Evolutionary conservation across 2,888 invertebrate species (phyloP).

Genomic region (Cheilosia vulpina): DNA sequence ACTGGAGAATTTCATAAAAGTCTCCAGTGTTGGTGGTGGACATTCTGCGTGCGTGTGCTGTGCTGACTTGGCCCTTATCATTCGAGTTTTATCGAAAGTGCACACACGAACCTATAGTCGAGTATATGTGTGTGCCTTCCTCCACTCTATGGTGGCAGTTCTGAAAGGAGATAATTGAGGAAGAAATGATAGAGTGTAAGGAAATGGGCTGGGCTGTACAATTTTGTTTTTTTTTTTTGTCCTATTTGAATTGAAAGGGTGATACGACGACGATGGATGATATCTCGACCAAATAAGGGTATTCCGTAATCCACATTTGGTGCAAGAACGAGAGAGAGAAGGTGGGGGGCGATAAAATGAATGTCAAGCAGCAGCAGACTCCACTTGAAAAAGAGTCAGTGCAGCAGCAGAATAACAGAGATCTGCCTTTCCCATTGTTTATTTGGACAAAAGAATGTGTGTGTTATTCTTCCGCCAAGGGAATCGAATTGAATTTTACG

Average conservation of each 20-base stretch:
- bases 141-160: conserved; percentile 48
- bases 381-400: conserved; percentile 10
- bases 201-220: conserved; percentile 70
- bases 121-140: conserved; percentile 30
- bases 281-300: conserved; percentile 26
- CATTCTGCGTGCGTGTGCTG: conserved; percentile 27
- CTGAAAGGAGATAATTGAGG: conserved; percentile 74
- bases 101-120: conserved; percentile 22
- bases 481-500: conserved; percentile 34
- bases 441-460: conserved; percentile 19
- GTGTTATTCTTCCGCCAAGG: background rate
- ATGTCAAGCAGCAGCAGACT: conserved; percentile 42
- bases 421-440: conserved; percentile 19
- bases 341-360: conserved; percentile 26
- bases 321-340: background rate
- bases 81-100: conserved; percentile 33
- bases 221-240: conserved; percentile 20
- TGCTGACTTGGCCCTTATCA: conserved; percentile 49
- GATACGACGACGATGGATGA: conserved; percentile 36
- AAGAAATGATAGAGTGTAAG: conserved; percentile 70
- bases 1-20: conserved; percentile 81
- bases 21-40: conserved; percentile 63
- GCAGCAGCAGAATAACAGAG: background rate
- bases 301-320: conserved; percentile 9
- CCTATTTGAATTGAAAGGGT: conserved; percentile 50